Evolutionary conservation across 1,140 invertebrate genomes (phyloP).

Genomic region (Rhynchophorus ferrugineus): DNA sequence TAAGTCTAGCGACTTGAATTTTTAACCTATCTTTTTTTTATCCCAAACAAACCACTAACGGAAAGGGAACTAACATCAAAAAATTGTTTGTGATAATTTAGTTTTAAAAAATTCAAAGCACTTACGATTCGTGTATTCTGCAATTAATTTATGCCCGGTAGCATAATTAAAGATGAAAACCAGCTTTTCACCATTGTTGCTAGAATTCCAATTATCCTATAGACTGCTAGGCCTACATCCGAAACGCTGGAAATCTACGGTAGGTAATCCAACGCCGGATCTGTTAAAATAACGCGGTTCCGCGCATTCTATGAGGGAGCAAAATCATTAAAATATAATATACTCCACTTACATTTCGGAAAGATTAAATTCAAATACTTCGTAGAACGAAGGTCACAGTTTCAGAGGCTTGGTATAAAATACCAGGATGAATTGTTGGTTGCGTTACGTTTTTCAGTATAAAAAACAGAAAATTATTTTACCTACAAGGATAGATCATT

Average conservation of each 20-base stretch:
- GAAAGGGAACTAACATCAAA: too few species aligned
- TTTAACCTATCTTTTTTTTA: too few species aligned
- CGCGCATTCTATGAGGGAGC: slow-evolving; percentile 1
- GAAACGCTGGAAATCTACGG: neutral
- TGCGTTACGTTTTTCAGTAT: too few species aligned
- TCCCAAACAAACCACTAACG: too few species aligned
- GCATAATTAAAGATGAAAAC: neutral
- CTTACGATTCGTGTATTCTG: slow-evolving; percentile 1
- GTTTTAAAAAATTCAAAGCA: neutral
- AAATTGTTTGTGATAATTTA: neutral
- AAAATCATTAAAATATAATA: slow-evolving; percentile 5
- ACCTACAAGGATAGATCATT: too few species aligned
- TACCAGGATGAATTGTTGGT: too few species aligned
- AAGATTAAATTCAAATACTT: neutral
- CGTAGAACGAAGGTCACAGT: neutral
- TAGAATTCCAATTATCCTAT: neutral
- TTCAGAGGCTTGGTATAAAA: neutral
- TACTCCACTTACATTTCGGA: neutral
- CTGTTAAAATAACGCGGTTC: neutral
- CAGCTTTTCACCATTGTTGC: neutral
- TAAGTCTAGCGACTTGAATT: too few species aligned
- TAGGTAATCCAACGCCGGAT: neutral
- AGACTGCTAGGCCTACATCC: neutral
- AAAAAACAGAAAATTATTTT: too few species aligned
- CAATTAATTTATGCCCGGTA: slow-evolving; percentile 2